These are phyloP conservation scores for Lucilia cuprina DNA, from an alignment of 1,140 invertebrate genomes.

Conservation along the genomic window DNA sequence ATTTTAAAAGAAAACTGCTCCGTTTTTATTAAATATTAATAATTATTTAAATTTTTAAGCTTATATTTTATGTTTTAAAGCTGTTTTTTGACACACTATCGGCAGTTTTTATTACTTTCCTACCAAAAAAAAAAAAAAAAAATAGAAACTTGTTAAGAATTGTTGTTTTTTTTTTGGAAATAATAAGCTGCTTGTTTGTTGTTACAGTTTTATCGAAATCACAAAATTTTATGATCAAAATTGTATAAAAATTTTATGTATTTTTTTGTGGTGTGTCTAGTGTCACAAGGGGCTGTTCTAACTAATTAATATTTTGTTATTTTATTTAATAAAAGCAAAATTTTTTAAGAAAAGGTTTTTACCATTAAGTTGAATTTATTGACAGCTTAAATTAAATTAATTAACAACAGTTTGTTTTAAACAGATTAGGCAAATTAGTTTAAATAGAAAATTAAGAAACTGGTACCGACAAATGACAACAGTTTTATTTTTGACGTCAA, in stretches of 20 bases:
- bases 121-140: no score
- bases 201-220: neutral
- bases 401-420: neutral
- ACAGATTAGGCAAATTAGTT: no score
- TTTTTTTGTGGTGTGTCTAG: neutral
- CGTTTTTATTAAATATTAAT: neutral
- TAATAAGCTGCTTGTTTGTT: neutral
- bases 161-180: neutral
- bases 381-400: neutral
- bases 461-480: no score
- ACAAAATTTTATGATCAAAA: neutral
- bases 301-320: neutral
- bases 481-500: no score
- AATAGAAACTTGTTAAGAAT: neutral
- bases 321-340: neutral
- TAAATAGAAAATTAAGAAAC: no score
- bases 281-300: neutral
- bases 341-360: neutral
- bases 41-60: constrained; percentile 18
- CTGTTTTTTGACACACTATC: constrained; percentile 10
- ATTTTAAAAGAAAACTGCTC: neutral
- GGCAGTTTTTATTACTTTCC: neutral
- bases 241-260: neutral
- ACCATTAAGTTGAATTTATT: neutral
- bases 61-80: constrained; percentile 21